Evolutionary conservation across 1,140 invertebrate species (phyloP), one percentile per base, ranked within the genome.

Genomic region (Sycophila sp.): DNA sequence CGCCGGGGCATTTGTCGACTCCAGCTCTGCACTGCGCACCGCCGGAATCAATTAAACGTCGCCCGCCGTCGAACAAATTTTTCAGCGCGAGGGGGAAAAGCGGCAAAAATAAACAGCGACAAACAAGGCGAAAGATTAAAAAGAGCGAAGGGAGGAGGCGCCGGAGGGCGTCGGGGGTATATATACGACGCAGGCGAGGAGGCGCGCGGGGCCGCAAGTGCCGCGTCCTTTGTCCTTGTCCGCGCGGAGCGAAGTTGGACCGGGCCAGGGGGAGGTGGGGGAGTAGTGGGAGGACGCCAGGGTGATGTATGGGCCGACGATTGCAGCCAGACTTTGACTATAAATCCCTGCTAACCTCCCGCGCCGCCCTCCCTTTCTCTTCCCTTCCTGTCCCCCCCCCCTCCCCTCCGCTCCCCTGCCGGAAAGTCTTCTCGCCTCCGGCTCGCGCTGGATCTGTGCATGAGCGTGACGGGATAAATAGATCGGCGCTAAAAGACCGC

Each of bases 311-410:
- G 75, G 63, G 60, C 62, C 69, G 75, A 74, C 76, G 75, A 79
- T 79, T 77, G 77, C 77, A 76, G 70, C 72, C 73, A 75, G 77
- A 79, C 77, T 79, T 77, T 72, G 65, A 71, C 77, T 74, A 79
- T 79, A 77, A 79, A 79, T 79, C 75, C 73, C 72, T 40, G 68
- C 72, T 22, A n/a, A 24, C 67, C 55, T n/a, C 24, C 55, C 55
- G 32, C 15, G 63, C 26, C 47, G 45, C 34, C 22, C n/a, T 42
- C 59, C 47, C 59, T 62, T 47, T 28, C 59, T 62, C 53, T 56
- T 28, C 32, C n/a, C 28, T 32, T 34, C 30, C 28, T 56, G 26
- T 4, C 10, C 24, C 15, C 19, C 17, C 17, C 55, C 34, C 2
- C 13, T 2, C 2, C 22, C 26, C 8, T 11, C 34, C 15, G 42